Conservation (phyloP, 2,113 vertebrate genomes). For the Hippocampus mohnikei region DNA sequence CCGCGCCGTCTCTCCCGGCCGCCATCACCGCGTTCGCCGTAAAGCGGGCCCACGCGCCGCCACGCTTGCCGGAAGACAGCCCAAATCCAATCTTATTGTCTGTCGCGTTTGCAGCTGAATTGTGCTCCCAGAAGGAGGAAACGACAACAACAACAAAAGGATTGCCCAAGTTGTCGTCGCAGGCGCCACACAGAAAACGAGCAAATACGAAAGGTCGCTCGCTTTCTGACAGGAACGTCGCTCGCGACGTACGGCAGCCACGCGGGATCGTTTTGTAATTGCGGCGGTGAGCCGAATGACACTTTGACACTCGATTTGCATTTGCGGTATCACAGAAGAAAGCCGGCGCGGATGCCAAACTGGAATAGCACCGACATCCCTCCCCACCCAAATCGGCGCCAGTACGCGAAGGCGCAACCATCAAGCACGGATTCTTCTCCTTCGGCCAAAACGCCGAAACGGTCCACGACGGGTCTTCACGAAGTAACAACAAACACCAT, state of each 20-base stretch:
- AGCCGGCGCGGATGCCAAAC: not conserved
- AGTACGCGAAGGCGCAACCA: too few species aligned
- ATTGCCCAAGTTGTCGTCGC: constrained; percentile 57
- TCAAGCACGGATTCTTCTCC: too few species aligned
- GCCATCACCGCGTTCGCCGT: constrained; percentile 16
- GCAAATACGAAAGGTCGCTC: not conserved
- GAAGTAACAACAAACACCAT: too few species aligned
- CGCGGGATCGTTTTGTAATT: not conserved
- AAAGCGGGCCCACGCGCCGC: constrained; percentile 10
- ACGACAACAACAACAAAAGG: constrained; percentile 4
- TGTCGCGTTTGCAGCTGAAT: constrained; percentile 48
- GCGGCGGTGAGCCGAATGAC: not conserved
- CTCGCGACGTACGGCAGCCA: constrained; percentile 22
- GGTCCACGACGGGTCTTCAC: too few species aligned
- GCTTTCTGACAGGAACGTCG: constrained; percentile 20
- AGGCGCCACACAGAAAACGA: constrained; percentile 15
- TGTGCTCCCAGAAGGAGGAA: constrained; percentile 35
- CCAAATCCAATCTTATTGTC: constrained; percentile 49
- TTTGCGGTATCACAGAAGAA: not conserved
- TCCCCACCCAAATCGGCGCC: not conserved
- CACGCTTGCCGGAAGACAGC: constrained; percentile 42
- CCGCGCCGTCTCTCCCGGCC: constrained; percentile 43
- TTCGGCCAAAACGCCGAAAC: too few species aligned
- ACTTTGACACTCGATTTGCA: not conserved
- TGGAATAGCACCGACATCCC: not conserved